These are phyloP conservation scores for Spinus olivaceus DNA, from an alignment of 2,797 vertebrate genomes.

Conservation along the genomic window DNA sequence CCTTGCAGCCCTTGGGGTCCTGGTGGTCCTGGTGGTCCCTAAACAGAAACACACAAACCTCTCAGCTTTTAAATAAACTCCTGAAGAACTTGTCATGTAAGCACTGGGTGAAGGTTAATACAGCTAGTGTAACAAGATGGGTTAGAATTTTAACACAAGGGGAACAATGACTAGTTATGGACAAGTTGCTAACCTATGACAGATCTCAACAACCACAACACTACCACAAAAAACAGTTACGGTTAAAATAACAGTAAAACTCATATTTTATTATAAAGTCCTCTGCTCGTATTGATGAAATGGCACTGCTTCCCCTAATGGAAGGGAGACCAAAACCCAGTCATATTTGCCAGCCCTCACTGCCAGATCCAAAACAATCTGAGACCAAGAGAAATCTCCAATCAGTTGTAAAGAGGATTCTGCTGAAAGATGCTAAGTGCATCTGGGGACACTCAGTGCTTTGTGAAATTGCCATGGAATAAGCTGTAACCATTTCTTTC, in stretches of 20 bases:
- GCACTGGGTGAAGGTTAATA: neutral
- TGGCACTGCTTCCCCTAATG: neutral
- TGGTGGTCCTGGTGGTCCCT: conserved; percentile 95
- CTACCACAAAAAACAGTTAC: neutral
- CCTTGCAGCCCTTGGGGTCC: conserved; percentile 89
- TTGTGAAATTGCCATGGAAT: neutral
- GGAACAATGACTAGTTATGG: neutral
- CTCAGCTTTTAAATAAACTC: neutral
- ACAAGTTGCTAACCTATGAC: neutral
- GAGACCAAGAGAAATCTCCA: neutral
- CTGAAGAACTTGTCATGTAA: neutral
- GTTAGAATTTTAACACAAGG: neutral
- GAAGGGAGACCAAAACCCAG: neutral
- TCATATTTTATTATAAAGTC: neutral
- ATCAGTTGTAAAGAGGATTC: neutral
- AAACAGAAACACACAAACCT: conserved; percentile 36
- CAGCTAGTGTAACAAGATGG: neutral
- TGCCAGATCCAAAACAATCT: neutral
- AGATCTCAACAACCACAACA: neutral
- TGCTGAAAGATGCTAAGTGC: neutral
- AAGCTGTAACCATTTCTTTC: neutral
- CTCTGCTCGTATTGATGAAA: neutral
- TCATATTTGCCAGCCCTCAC: neutral
- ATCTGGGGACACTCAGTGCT: neutral
- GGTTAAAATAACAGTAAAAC: neutral